Base-by-base conservation (phyloP, 2,113 vertebrate species). In the Chitala chitala region DNA sequence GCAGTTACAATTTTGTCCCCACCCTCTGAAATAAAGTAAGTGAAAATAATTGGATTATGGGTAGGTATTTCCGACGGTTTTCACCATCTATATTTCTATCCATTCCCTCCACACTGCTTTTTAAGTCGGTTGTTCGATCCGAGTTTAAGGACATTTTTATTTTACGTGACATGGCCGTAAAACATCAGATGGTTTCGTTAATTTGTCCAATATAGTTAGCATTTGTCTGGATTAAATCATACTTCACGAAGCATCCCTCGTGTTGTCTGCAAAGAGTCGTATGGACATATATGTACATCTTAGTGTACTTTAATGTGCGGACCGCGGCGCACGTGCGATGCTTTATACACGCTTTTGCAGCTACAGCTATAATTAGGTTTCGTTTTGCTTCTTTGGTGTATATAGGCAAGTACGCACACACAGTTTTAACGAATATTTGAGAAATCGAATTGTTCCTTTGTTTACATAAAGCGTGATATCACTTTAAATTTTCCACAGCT, bases 1-100 rank as follows among this genome's bases (percentile, higher is more conserved):
- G 83, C 85, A 85, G 85, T 71, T 83, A 78, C 80, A 78, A 50
- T 54, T 76, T 74, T 84, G 85, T 86, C 86, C 80, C 87, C 89
- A 80, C 89, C 88, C 84, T 84, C 83, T 78, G 31, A 44, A 77
- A 75, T 73, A 70, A 74, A 70, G 36, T 74, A 77, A 70, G 69
- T 73, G 7, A 56, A 22, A 73, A 68, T 73, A 44, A 71, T 51
- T 42, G 33, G 42, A 29, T 20, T 8, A 50, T 73, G 55, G 15
- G 48, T 50, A 66, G n/a, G 65, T 46, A 42, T 69, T 64, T 24
- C 53, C 38, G 22, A 24, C 42, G 10, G 9, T 50, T 53, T 61
- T 65, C 24, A 10, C 36, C 22, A 17, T 38, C 20, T 13, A 9
- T 50, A 17, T 38, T 33, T 29, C n/a, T n/a, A n/a, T 51, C 31